Percentiles rank a stretch among this genome's conserved stretches.
Conservation (phyloP, 2,888 invertebrate genomes). For the Campopleginae sp. region DNA sequence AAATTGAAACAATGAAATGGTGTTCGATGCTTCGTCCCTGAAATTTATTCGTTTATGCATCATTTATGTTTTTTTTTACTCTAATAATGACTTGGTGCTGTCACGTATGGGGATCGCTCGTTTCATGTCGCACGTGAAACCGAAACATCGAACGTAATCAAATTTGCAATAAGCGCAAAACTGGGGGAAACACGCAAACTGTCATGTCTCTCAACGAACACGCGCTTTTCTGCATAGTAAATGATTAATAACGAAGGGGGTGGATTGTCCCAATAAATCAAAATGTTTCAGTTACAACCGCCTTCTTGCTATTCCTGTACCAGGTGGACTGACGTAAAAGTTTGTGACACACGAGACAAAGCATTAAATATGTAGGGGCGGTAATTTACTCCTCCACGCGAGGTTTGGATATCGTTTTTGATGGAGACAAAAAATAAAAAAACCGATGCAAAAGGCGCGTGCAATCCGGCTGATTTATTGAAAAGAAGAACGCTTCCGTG, state of each 20-base stretch:
- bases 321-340: not conserved
- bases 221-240: not conserved
- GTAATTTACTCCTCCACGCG: not conserved
- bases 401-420: no score
- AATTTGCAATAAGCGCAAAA: not conserved
- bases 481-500: not conserved
- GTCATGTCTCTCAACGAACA: not conserved
- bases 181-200: not conserved
- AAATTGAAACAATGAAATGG: not conserved
- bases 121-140: not conserved
- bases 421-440: not conserved
- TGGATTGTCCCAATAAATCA: not conserved
- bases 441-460: not conserved
- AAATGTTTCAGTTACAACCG: not conserved
- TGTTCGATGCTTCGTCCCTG: not conserved
- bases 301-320: not conserved
- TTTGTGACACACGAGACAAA: not conserved
- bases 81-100: not conserved
- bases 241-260: not conserved
- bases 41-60: not conserved
- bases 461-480: not conserved
- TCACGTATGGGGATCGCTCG: not conserved
- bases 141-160: not conserved
- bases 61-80: not conserved
- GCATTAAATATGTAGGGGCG: slow-evolving; percentile 12